Evolutionary conservation across 2,797 vertebrate genomes (phyloP).

Genomic region (Microtus californicus): DNA sequence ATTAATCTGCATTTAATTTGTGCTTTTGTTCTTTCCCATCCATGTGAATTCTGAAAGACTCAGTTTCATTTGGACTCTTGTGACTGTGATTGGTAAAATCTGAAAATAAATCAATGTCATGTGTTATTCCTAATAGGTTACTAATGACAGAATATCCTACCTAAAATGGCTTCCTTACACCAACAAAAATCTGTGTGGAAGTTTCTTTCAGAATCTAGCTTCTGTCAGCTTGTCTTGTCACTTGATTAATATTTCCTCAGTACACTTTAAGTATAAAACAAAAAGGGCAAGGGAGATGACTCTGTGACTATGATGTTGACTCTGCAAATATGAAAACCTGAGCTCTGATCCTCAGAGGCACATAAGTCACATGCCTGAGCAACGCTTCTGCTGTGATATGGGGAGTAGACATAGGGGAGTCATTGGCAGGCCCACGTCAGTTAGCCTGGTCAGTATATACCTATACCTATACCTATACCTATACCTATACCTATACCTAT

Average conservation of each 20-base stretch:
- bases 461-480: too few relatives aligned
- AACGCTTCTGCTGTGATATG: not conserved
- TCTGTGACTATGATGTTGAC: not conserved
- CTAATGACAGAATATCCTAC: not conserved
- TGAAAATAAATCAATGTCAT: not conserved
- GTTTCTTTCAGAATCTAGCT: not conserved
- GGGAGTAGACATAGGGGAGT: not conserved
- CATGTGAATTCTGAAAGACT: not conserved
- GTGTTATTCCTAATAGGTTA: not conserved
- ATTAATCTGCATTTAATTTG: not conserved
- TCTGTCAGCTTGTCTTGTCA: not conserved
- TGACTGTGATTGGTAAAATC: conserved; percentile 15
- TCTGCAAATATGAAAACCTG: not conserved
- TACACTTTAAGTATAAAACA: not conserved
- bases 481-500: too few relatives aligned
- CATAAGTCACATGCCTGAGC: not conserved
- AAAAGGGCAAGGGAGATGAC: not conserved
- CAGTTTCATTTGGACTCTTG: not conserved
- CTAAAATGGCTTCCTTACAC: not conserved
- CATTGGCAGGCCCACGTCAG: not conserved
- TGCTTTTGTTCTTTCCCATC: not conserved
- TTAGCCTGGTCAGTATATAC: not conserved
- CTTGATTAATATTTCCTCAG: conserved; percentile 51
- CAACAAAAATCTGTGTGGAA: not conserved
- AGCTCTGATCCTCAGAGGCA: not conserved